phyloP scores from a whole-genome alignment of 2,888 invertebrate species.

The Epiblema foenella region DNA sequence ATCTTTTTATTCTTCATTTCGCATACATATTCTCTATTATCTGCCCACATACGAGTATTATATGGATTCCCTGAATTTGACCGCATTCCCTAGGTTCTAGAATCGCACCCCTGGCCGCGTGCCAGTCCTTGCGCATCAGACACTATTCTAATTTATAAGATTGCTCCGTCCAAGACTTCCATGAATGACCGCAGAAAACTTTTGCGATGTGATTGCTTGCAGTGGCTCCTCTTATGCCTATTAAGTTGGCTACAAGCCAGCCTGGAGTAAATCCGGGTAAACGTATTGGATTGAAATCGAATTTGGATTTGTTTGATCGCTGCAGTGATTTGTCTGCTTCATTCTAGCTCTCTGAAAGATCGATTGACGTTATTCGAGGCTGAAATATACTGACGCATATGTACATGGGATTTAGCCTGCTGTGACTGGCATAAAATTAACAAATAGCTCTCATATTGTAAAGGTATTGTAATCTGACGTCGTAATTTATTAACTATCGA shows the following conservation, averaged over 20 bases:
- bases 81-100: background rate
- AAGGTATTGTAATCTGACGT: too few relatives aligned
- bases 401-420: too few relatives aligned
- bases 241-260: conserved; percentile 36
- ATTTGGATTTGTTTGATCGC: background rate
- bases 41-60: too few relatives aligned
- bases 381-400: too few relatives aligned
- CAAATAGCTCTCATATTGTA: too few relatives aligned
- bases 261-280: background rate
- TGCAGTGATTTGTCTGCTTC: too few relatives aligned
- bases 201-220: conserved; percentile 28
- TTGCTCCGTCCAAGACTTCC: conserved; percentile 25
- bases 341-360: too few relatives aligned
- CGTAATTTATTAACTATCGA: too few relatives aligned
- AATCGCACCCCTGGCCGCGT: conserved; percentile 23
- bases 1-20: too few relatives aligned
- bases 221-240: conserved; percentile 30
- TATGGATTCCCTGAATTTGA: background rate
- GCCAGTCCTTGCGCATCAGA: conserved; percentile 22
- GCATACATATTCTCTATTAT: too few relatives aligned
- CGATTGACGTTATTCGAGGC: too few relatives aligned
- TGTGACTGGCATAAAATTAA: too few relatives aligned
- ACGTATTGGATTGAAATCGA: background rate
- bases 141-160: conserved; percentile 38
- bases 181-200: conserved; percentile 21